Percentiles rank a stretch among this genome's conserved stretches.
These are phyloP conservation scores for Furcifer pardalis DNA, from an alignment of 2,797 vertebrate genomes.

Conservation along the genomic window DNA sequence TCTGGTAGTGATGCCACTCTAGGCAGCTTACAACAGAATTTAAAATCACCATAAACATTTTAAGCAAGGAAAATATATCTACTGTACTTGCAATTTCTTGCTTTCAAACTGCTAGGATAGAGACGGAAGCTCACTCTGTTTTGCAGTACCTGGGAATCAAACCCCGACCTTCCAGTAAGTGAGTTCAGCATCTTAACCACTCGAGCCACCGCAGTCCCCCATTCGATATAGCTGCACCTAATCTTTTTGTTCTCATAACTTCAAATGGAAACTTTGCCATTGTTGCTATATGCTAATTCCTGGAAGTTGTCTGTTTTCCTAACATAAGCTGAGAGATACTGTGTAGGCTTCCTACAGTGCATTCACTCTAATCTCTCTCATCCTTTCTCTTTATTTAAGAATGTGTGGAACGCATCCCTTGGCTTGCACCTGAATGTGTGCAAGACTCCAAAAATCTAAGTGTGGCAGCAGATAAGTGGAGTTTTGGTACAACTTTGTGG, in stretches of 20 bases:
- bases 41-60: no score
- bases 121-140: no score
- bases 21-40: no score
- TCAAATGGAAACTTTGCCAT: neutral
- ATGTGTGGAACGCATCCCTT: constrained; percentile 92
- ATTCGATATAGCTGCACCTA: neutral
- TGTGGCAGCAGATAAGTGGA: constrained; percentile 95
- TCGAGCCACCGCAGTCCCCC: no score
- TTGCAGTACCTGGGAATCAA: no score
- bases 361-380: neutral
- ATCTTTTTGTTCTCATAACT: neutral
- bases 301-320: neutral
- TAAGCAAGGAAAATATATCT: no score
- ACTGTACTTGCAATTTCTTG: no score
- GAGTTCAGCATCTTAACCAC: no score
- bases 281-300: neutral
- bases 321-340: neutral
- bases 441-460: constrained; percentile 84
- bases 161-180: no score
- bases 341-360: neutral
- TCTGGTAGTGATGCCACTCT: no score
- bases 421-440: constrained; percentile 96
- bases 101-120: no score
- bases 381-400: constrained; percentile 74
- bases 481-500: constrained; percentile 97